These are phyloP conservation scores for Nomada hirtipes DNA, from an alignment of 2,888 invertebrate genomes.

Conservation along the genomic window DNA sequence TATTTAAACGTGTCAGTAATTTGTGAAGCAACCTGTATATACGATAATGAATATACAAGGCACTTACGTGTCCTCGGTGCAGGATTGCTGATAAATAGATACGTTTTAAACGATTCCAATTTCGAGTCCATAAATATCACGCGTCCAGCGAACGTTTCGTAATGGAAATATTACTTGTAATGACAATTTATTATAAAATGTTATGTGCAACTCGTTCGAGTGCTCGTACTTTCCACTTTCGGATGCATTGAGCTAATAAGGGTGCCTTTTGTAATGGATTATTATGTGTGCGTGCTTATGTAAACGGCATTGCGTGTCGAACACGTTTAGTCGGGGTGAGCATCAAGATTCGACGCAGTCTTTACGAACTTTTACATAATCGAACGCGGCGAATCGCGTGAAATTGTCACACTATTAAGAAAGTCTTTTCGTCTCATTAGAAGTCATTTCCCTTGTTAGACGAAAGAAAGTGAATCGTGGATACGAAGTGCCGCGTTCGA, in stretches of 20 bases:
- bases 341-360: slow-evolving; percentile 27
- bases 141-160: slow-evolving; percentile 16
- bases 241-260: slow-evolving; percentile 21
- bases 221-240: slow-evolving; percentile 25
- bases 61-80: too few relatives aligned
- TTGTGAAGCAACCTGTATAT: too few relatives aligned
- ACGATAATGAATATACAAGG: too few relatives aligned
- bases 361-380: slow-evolving; percentile 35
- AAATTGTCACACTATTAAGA: not conserved
- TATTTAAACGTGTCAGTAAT: too few relatives aligned
- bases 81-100: too few relatives aligned
- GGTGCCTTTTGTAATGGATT: slow-evolving; percentile 35
- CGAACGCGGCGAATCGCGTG: not conserved
- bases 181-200: not conserved
- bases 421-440: not conserved
- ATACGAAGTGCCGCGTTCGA: not conserved
- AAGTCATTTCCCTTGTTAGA: slow-evolving; percentile 5
- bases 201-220: slow-evolving; percentile 5
- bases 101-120: too few relatives aligned
- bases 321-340: not conserved
- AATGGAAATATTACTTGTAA: slow-evolving; percentile 3
- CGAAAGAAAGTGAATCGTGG: not conserved
- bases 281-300: slow-evolving; percentile 19
- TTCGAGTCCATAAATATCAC: too few relatives aligned
- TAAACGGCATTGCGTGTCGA: slow-evolving; percentile 13